These are phyloP conservation scores for Phylloscopus whistleri DNA, from an alignment of 2,113 vertebrate species.

Conservation along the genomic window DNA sequence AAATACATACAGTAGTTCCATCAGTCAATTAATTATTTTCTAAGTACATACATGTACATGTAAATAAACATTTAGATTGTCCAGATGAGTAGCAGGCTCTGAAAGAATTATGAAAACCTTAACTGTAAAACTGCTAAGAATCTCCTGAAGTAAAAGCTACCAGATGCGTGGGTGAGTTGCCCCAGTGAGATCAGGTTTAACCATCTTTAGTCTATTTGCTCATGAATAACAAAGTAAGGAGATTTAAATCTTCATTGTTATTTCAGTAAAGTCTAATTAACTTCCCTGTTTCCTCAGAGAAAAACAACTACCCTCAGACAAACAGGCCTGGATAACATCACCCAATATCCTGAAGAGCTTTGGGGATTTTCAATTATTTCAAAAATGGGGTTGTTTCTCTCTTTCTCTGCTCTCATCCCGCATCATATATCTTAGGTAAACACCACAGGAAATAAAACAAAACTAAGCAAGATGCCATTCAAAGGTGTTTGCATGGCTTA, in stretches of 20 bases:
- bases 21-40: neutral
- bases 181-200: neutral
- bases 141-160: neutral
- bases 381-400: neutral
- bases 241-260: slow-evolving; percentile 32
- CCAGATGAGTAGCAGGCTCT: neutral
- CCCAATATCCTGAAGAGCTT: slow-evolving; percentile 17
- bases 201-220: neutral
- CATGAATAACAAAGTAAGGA: slow-evolving; percentile 11
- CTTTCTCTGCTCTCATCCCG: neutral
- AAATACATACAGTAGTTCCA: neutral
- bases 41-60: neutral
- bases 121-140: neutral
- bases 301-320: neutral
- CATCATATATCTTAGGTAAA: neutral
- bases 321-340: slow-evolving; percentile 19
- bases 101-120: neutral
- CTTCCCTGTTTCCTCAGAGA: neutral
- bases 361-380: neutral
- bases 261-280: slow-evolving; percentile 50
- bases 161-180: neutral
- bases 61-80: neutral
- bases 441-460: neutral
- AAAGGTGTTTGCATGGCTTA: neutral
- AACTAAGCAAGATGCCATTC: neutral